Evolutionary conservation across 2,113 vertebrate species (phyloP), one percentile per base, ranked within the genome.

Genomic region (Climacteris rufus): DNA sequence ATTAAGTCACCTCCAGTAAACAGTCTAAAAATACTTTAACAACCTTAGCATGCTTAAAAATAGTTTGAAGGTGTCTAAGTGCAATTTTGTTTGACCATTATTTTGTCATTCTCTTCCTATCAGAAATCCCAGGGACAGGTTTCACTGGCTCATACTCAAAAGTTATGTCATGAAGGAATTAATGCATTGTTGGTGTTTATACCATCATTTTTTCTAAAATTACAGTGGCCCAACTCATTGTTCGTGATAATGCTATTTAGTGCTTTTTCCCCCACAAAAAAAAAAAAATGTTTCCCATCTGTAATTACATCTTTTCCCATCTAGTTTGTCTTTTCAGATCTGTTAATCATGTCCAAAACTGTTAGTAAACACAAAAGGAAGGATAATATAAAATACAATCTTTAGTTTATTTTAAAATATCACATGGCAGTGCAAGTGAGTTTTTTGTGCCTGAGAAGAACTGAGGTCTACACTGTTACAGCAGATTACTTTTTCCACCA

Each of bases 21-120:
- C 47, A 83, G 30, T 27, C 70, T 85, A 79, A 94, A 96, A 82
- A 49, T 69, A 93, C 9, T 61, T 66, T 61, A 77, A 54, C 42
- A 77, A 45, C 11, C 6, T 53, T 64, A 78, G 60, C 27, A 37
- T 52, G 21, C 27, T 74, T 77, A 40, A 79, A 89, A 50, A 69
- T n/a, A 78, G 15, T 44, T 93, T 83, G 44, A 79, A 52, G 30
- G 13, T 53, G 76, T 61, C 27, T 52, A 56, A 49, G 16, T 79
- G 47, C 10, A 64, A 60, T 84, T 89, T 94, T 65, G 8, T 76
- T 85, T 57, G 11, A 53, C 45, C 33, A 74, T 82, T 60, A 45
- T 69, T 93, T 93, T 71, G 13, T 78, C 22, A 1, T 52, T 87
- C 21, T 11, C 6, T n/a, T 87, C 47, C 15, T 37, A 61, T 54